A percentile compares a stretch with the other conserved stretches of the same genome.
Evolutionary conservation across 2,888 invertebrate species (phyloP).

Genomic region (Parnassius orleans): DNA sequence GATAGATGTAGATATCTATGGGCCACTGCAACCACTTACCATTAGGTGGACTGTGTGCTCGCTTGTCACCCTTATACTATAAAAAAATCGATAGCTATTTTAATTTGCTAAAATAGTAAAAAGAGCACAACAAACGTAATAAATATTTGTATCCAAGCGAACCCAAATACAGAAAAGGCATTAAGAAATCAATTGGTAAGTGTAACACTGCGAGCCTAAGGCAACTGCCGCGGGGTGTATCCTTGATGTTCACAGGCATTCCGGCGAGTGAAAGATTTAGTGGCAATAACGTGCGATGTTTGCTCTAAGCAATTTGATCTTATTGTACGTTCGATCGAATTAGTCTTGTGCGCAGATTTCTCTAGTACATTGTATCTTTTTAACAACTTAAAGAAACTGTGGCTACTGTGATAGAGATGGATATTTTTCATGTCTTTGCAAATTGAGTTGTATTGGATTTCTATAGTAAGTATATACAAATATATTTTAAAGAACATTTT

Average conservation of each 20-base stretch:
- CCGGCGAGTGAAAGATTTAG: constrained; percentile 71
- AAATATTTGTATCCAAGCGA: constrained; percentile 63
- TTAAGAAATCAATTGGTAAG: constrained; percentile 51
- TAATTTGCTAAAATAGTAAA: no score
- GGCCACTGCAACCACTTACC: no score
- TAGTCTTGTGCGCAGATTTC: constrained; percentile 55
- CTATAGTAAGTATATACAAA: no score
- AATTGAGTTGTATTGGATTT: no score
- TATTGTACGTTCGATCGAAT: constrained; percentile 74
- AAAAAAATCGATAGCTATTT: no score
- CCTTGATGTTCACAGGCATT: constrained; percentile 40
- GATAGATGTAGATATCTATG: no score
- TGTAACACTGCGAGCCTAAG: constrained; percentile 65
- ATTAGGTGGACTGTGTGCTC: no score
- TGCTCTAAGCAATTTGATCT: constrained; percentile 61
- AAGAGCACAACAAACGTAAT: constrained; percentile 30
- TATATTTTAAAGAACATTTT: no score
- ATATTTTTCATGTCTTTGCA: no score
- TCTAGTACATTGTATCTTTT: background rate
- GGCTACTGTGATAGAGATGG: background rate
- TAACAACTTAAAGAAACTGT: no score
- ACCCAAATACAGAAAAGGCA: constrained; percentile 43
- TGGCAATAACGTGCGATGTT: constrained; percentile 74
- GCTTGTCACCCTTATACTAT: no score
- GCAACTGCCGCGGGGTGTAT: constrained; percentile 55